These are phyloP conservation scores for Choristoneura fumiferana DNA, from an alignment of 1,140 invertebrate species.

Conservation along the genomic window DNA sequence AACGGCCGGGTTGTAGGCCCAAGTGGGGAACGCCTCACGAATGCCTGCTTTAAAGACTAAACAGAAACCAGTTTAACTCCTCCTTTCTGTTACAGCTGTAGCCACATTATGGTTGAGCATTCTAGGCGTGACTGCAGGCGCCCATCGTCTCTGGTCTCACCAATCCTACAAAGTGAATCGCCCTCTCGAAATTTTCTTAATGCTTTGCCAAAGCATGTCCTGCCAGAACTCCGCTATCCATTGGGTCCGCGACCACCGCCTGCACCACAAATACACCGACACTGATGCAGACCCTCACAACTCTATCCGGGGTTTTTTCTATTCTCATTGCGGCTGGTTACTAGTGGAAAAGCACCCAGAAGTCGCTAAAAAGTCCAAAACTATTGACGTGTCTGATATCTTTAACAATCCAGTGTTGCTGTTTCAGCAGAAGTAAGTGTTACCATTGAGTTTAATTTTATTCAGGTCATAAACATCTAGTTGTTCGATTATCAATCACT, in stretches of 20 bases:
- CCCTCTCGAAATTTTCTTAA: slow-evolving; percentile 85
- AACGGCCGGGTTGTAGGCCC: too few species aligned
- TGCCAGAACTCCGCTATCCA: slow-evolving; percentile 77
- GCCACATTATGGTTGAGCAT: too few species aligned
- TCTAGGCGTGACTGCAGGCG: too few species aligned
- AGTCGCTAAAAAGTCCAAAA: slow-evolving; percentile 80
- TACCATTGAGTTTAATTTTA: too few species aligned
- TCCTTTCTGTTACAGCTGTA: too few species aligned
- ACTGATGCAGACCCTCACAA: slow-evolving; percentile 78
- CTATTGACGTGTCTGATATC: slow-evolving; percentile 84
- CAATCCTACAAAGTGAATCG: slow-evolving; percentile 88
- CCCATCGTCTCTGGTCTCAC: slow-evolving; percentile 91
- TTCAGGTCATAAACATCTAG: too few species aligned
- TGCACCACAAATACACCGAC: slow-evolving; percentile 88
- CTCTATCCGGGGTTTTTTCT: slow-evolving; percentile 87
- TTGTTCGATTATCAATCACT: too few species aligned
- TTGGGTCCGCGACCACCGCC: slow-evolving; percentile 83
- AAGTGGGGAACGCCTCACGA: too few species aligned
- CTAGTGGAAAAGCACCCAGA: slow-evolving; percentile 85
- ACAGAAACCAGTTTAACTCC: too few species aligned
- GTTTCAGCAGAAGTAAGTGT: slow-evolving; percentile 81
- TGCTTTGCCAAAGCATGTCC: slow-evolving; percentile 85
- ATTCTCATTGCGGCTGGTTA: slow-evolving; percentile 88
- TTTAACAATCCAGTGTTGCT: slow-evolving; percentile 82
- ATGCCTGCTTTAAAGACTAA: too few species aligned